Percentiles rank a stretch among this genome's conserved stretches.
These are phyloP conservation scores for Pissodes strobi DNA, from an alignment of 1,140 invertebrate genomes.

Conservation along the genomic window DNA sequence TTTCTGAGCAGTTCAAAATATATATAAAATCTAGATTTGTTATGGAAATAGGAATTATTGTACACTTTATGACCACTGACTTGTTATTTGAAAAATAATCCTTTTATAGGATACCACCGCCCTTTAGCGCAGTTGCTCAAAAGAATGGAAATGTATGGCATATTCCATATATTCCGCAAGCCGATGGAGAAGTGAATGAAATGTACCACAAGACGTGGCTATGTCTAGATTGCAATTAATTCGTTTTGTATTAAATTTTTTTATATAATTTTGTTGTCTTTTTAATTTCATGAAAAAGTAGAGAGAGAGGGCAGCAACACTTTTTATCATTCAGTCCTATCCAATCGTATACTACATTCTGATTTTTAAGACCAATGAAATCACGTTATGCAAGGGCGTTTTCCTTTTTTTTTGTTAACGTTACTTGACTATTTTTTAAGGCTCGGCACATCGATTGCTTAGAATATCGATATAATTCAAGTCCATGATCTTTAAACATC, in stretches of 20 bases:
- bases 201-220: conserved; percentile 29
- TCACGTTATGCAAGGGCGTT: too few species aligned
- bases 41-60: too few species aligned
- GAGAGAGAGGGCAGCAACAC: too few species aligned
- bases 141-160: conserved; percentile 33
- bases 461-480: too few species aligned
- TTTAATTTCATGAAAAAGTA: too few species aligned
- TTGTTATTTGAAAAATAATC: neutral
- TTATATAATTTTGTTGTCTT: neutral
- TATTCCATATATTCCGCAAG: conserved; percentile 29
- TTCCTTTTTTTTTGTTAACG: too few species aligned
- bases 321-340: too few species aligned
- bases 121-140: conserved; percentile 33
- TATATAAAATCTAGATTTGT: neutral
- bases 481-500: too few species aligned
- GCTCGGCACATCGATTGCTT: too few species aligned
- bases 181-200: conserved; percentile 2
- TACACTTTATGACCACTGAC: neutral
- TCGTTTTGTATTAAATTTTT: neutral
- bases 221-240: conserved; percentile 21
- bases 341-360: too few species aligned
- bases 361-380: too few species aligned
- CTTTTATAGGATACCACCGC: conserved; percentile 25
- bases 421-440: too few species aligned
- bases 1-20: neutral